Base-by-base conservation (phyloP, 2,113 vertebrate genomes). In the Saguinus imperator region DNA sequence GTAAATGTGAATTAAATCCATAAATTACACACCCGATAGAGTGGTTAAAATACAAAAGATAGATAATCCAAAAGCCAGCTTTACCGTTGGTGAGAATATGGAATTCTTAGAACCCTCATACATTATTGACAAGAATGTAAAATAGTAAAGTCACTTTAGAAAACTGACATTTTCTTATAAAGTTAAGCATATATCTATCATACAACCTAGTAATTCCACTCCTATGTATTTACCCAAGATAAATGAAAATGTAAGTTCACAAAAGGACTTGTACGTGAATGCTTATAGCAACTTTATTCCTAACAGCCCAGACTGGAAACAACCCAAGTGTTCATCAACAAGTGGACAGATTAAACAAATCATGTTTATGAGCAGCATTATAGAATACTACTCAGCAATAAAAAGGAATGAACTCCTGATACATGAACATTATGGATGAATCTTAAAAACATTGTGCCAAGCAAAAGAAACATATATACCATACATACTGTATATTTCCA, bases 161-260 rank as follows among this genome's bases (percentile, higher is more conserved):
- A 95, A 92, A 79, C 64, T 48, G 68, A 91, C n/a, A 70, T 76
- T 96, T 94, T 94, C 37, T 85, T 55, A 43, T 70, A 37, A 73
- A 81, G 52, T 66, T 61, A 82, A 92, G 35, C 13, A 29, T 14
- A 37, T 6, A 55, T 83, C 68, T 82, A 83, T 55, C 20, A 21
- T n/a, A 29, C 70, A 40, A 92, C 50, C 32, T 84, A 87, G 35
- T 35, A 96, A 66, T 88, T 94, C 45, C 5, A 77, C 23, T 72
- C 7, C 45, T 82, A 45, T 27, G 1, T 57, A 50, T 92, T 79
- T 85, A 68, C 32, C 25, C 43, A 77, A 89, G 55, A 86, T 86
- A 90, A 89, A 32, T 68, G 25, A 93, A 91, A 87, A 79, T 40
- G 14, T 1, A 83, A 21, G 73, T 14, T 35, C 35, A 35, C 37